These are phyloP conservation scores for Aptenodytes patagonicus DNA, from an alignment of 2,113 vertebrate genomes.

Conservation along the genomic window DNA sequence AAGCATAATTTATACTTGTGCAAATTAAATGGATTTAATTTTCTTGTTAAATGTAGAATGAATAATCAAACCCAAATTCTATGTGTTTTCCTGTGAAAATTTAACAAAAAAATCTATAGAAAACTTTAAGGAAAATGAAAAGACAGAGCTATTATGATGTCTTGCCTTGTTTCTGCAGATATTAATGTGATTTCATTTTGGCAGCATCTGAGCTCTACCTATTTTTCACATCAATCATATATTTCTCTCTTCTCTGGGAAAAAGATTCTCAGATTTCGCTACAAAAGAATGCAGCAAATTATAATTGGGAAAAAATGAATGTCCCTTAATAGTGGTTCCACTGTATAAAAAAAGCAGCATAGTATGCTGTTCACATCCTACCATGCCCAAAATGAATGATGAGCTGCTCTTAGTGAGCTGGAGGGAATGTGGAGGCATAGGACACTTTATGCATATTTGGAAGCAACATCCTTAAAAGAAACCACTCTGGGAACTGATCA, in stretches of 20 bases:
- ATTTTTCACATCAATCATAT: background rate
- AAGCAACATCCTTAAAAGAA: background rate
- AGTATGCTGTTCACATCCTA: background rate
- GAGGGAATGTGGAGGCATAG: background rate
- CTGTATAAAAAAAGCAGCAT: background rate
- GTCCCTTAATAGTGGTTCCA: background rate
- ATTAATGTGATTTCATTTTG: background rate
- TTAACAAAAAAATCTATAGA: background rate
- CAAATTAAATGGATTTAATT: background rate
- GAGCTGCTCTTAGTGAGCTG: background rate
- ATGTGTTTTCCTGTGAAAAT: background rate
- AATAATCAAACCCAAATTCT: background rate
- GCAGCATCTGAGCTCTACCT: background rate
- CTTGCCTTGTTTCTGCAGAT: background rate
- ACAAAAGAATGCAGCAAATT: background rate
- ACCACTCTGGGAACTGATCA: background rate
- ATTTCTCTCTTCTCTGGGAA: background rate
- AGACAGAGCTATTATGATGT: background rate
- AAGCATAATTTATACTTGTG: background rate
- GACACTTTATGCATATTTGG: background rate
- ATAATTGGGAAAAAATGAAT: background rate
- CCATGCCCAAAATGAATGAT: background rate
- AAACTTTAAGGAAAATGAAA: background rate
- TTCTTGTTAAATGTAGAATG: background rate
- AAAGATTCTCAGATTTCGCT: background rate